Base-by-base conservation (phyloP, 2,797 vertebrate species). In the Poeciliopsis paucimaculata region DNA sequence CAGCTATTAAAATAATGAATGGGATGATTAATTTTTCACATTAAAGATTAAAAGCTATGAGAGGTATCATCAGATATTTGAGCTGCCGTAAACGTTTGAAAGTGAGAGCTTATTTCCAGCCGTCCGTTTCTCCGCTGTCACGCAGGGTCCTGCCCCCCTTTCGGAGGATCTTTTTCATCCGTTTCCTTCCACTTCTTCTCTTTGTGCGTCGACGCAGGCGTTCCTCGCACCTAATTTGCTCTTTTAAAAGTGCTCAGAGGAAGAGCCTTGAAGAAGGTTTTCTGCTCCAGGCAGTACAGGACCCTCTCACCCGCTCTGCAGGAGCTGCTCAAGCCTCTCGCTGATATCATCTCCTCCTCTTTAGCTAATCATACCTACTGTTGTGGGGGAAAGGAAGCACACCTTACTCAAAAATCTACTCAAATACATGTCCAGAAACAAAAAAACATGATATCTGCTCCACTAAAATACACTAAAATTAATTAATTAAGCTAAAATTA, bases 1-100 rank as follows among this genome's bases (percentile, higher is more conserved):
- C 94, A 92, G 95, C 95, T 95, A 95, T 96, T 96, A 95, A 95
- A 95, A 95, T 95, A 96, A 96, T 95, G 94, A 95, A 95, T 93
- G 91, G 92, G 92, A 94, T 95, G 95, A 96, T 96, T 95, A 95
- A 96, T 96, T 95, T 94, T 92, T 95, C 93, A 91, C 95, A 95
- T 96, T 96, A 95, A 95, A 94, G 92, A 95, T 95, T 95, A 95
- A 94, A 94, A 93, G 93, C 94, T 89, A 92, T 90, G 93, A 94
- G 93, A 93, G 93, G 93, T 92, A 94, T 95, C 94, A 86, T 94
- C 90, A 90, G 90, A 93, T 92, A 88, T 93, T 90, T 92, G 94
- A 93, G 92, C 82, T 70, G 88, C 90, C 87, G 90, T 92, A 92
- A 93, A 93, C 87, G 91, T 89, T 93, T 90, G 87, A 90, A 92